Evolutionary conservation across 2,113 vertebrate species (phyloP).

Genomic region (Rhinopomastus cyanomelas): DNA sequence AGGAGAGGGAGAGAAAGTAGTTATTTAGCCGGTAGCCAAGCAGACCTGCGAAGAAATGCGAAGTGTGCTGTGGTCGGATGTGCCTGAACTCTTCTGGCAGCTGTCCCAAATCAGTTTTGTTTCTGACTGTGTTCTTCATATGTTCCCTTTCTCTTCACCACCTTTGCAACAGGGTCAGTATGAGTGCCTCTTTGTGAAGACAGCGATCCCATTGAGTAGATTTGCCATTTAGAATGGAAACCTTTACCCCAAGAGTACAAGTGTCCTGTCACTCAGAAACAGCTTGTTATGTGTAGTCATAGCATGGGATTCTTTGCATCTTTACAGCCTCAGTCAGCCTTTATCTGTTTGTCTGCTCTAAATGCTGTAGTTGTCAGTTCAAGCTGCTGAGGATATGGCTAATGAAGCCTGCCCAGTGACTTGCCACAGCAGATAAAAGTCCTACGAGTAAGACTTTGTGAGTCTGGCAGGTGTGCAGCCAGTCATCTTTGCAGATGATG

Average conservation of each 20-base stretch:
- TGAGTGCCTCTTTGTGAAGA: conserved; percentile 47
- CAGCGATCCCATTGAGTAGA: conserved; percentile 14
- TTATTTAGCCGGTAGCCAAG: conserved; percentile 42
- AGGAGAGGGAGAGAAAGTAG: not conserved
- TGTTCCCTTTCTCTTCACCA: conserved; percentile 47
- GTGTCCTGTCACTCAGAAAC: conserved; percentile 38
- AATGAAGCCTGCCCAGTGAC: not conserved
- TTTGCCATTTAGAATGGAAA: conserved; percentile 44
- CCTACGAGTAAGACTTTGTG: fast-evolving
- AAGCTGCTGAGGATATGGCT: not conserved
- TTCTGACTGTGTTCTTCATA: conserved; percentile 56
- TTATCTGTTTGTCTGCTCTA: conserved; percentile 11
- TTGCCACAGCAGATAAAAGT: not conserved
- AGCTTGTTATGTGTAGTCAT: not conserved
- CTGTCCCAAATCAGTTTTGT: conserved; percentile 47
- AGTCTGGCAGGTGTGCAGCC: fast-evolving
- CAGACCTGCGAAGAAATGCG: conserved; percentile 56
- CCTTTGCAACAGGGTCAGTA: conserved; percentile 20
- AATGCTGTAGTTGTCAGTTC: not conserved
- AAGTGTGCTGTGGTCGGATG: conserved; percentile 34
- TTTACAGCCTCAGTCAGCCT: not conserved
- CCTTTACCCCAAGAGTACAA: conserved; percentile 38
- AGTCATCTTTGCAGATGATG: not conserved
- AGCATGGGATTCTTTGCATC: conserved; percentile 1
- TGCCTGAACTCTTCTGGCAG: conserved; percentile 61